Percentiles rank a stretch among this genome's conserved stretches.
phyloP scores from a whole-genome alignment of 2,888 invertebrate genomes.

The Cremastinae sp. region DNA sequence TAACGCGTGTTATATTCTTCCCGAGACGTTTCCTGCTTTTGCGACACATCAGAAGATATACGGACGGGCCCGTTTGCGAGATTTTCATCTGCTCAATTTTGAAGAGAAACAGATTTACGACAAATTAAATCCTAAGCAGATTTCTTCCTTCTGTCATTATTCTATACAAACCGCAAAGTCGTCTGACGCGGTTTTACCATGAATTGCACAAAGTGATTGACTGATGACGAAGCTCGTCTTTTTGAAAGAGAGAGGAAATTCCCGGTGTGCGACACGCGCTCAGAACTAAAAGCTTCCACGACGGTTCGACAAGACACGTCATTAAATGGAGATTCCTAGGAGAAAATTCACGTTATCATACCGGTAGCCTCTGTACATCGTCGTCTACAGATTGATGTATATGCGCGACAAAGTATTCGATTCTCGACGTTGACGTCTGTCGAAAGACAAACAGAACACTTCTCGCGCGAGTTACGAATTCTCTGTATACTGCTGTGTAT shows the following conservation, averaged over 20 bases:
- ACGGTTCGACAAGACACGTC: constrained; percentile 9
- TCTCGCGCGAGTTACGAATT: constrained; percentile 25
- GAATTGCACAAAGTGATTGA: background rate
- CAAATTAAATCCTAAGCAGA: background rate
- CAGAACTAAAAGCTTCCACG: constrained; percentile 20
- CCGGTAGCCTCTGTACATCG: background rate
- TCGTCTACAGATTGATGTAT: background rate
- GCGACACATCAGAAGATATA: constrained; percentile 25
- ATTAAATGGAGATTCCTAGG: constrained; percentile 20
- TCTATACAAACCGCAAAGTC: background rate
- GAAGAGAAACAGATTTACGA: background rate
- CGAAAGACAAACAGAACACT: constrained; percentile 50
- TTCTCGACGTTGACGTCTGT: constrained; percentile 50
- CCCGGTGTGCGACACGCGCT: background rate
- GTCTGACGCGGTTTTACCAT: no score
- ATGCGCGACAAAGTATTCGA: constrained; percentile 25
- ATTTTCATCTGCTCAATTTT: background rate
- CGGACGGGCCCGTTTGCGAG: background rate
- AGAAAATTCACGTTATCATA: constrained; percentile 9
- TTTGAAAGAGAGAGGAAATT: background rate
- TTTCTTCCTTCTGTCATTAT: no score
- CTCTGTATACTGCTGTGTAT: constrained; percentile 31
- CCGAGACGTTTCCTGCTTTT: constrained; percentile 34
- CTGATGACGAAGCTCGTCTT: background rate
- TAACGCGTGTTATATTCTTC: constrained; percentile 31